phyloP scores from a whole-genome alignment of 2,113 vertebrate species.

The Syrmaticus mikado region DNA sequence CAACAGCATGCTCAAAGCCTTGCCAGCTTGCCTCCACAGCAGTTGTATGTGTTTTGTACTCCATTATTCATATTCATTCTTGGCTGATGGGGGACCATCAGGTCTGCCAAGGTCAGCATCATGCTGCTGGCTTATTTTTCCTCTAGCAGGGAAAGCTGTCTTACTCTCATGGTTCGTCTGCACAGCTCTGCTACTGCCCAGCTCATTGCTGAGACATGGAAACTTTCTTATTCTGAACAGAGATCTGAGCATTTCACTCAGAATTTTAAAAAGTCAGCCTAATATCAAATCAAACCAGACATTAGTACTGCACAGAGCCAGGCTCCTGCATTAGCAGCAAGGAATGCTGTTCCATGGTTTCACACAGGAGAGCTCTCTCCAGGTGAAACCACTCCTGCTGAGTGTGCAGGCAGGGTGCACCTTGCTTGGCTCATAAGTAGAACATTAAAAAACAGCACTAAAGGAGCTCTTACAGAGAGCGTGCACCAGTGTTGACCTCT shows the following conservation, averaged over 20 bases:
- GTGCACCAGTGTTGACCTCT: fast-evolving
- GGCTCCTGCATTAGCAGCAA: neutral
- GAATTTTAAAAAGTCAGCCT: neutral
- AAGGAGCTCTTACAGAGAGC: neutral
- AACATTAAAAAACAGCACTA: neutral
- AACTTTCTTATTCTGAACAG: neutral
- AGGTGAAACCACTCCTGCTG: fast-evolving
- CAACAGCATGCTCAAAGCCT: neutral
- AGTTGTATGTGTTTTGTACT: neutral
- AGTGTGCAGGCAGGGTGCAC: neutral
- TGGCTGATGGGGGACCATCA: neutral
- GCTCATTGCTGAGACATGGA: neutral
- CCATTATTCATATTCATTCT: neutral
- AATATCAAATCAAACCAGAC: neutral
- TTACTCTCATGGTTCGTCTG: neutral
- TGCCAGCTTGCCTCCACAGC: neutral
- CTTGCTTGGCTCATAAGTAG: neutral
- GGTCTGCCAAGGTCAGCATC: neutral
- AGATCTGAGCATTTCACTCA: neutral
- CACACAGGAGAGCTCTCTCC: neutral
- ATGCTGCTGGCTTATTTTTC: neutral
- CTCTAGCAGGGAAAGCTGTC: neutral
- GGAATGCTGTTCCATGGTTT: neutral
- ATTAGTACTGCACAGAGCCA: neutral
- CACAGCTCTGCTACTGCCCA: neutral